These are phyloP conservation scores for Zaprionus ghesquierei DNA, from an alignment of 1,140 invertebrate species.

Conservation along the genomic window DNA sequence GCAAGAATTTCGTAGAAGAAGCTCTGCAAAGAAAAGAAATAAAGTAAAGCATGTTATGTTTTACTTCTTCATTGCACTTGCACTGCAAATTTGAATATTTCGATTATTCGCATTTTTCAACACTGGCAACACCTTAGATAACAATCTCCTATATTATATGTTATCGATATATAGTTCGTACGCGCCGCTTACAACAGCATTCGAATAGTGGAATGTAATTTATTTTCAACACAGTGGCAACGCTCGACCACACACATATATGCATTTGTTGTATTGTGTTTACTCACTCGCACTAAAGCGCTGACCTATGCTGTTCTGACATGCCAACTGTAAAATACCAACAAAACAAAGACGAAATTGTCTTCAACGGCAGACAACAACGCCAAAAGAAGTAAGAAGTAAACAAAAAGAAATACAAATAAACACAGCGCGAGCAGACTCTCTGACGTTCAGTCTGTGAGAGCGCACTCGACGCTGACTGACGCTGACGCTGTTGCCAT, in stretches of 20 bases:
- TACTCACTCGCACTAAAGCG: constrained; percentile 44
- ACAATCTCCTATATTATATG: neutral
- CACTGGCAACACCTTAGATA: neutral
- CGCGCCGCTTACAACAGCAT: neutral
- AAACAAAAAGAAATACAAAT: constrained; percentile 21
- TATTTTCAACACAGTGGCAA: constrained; percentile 28
- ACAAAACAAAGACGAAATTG: constrained; percentile 38
- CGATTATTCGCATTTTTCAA: neutral
- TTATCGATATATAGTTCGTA: neutral
- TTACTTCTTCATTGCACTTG: neutral
- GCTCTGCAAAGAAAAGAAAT: constrained; percentile 86
- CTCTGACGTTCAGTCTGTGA: constrained; percentile 6
- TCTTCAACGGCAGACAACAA: neutral
- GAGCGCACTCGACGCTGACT: constrained; percentile 7
- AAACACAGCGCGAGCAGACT: constrained; percentile 27
- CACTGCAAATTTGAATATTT: neutral
- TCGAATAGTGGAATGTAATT: neutral
- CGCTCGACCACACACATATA: constrained; percentile 2
- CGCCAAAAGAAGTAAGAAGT: constrained; percentile 24
- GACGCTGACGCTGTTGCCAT: constrained; percentile 27
- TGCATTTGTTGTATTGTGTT: constrained; percentile 5
- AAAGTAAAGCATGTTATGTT: neutral
- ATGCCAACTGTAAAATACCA: constrained; percentile 37
- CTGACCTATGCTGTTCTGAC: constrained; percentile 35
- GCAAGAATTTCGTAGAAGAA: constrained; percentile 97